Percentiles rank a stretch among this genome's conserved stretches.
Conservation (phyloP, 2,113 vertebrate genomes). For the Halichoerus grypus region DNA sequence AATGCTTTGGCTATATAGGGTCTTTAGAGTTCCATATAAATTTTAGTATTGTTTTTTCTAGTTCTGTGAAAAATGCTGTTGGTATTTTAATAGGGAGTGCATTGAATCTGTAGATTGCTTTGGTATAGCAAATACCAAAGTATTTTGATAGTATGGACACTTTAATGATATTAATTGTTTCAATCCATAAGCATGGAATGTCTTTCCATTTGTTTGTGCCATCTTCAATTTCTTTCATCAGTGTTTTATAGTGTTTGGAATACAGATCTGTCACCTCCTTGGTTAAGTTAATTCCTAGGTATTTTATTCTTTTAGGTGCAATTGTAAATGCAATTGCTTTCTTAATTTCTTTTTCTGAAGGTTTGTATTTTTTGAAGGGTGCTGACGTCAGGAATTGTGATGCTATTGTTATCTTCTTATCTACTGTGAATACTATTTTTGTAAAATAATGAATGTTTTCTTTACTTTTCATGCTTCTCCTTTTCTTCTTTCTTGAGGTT, state of each 20-base stretch:
- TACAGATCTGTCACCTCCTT: background rate
- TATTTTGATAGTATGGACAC: background rate
- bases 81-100: background rate
- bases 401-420: background rate
- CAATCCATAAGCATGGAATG: background rate
- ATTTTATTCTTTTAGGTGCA: background rate
- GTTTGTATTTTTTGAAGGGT: background rate
- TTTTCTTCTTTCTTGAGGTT: background rate
- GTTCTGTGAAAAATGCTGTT: background rate
- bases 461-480: background rate
- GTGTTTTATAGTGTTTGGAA: background rate
- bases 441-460: background rate
- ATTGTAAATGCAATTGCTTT: background rate
- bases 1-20: background rate
- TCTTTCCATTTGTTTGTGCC: background rate
- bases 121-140: background rate
- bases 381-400: background rate
- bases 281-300: background rate
- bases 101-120: background rate
- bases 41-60: background rate
- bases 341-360: background rate
- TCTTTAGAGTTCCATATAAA: background rate
- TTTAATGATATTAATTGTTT: background rate
- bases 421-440: background rate
- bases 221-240: background rate